Evolutionary conservation across 2,797 vertebrate genomes (phyloP), one percentile per base, ranked within the genome.

Genomic region (Poecile montanus): DNA sequence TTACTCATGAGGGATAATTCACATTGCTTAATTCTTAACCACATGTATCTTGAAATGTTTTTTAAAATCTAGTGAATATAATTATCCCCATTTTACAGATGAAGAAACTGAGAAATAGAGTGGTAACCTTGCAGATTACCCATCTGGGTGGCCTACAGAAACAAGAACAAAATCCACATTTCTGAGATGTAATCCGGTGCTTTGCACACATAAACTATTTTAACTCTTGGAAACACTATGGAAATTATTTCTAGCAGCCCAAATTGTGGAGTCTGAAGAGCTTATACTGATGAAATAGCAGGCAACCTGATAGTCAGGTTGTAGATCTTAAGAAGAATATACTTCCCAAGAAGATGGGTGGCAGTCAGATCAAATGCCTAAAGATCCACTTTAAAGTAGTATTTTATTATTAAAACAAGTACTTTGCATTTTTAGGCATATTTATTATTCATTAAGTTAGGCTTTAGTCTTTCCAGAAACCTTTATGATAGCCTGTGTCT

Each of bases 341-440:
- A 95, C 98, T 98, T 98, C 95, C 98, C 97, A 88, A 98, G 97
- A 78, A 98, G 97, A 89, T 98, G 98, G 17, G 97, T 98, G 94
- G 98, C 94, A 2, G 96, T 98, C 94, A 98, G 95, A 95, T 98
- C 98, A 86, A 98, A 98, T 78, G 97, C 98, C 97, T 98, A 98
- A 51, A 99, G 97, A 94, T 98, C 98, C 98, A 42, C 44, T 96
- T 95, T 80, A 74, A 73, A 85, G 54, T 47, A 57, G 40, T 36
- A 18, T 32, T 84, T 79, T 75, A 12, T 54, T 91, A 67, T 48
- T 70, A 40, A 76, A 87, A 48, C 4, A 57, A 88, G 11, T 62
- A 68, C 5, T 68, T 36, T 36, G 12, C 16, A 23, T 70, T 89
- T 89, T 78, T 68, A n/a, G 11, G 16, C 34, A 1, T 48, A 30